phyloP scores from a whole-genome alignment of 2,797 vertebrate genomes.

The Falco naumanni region DNA sequence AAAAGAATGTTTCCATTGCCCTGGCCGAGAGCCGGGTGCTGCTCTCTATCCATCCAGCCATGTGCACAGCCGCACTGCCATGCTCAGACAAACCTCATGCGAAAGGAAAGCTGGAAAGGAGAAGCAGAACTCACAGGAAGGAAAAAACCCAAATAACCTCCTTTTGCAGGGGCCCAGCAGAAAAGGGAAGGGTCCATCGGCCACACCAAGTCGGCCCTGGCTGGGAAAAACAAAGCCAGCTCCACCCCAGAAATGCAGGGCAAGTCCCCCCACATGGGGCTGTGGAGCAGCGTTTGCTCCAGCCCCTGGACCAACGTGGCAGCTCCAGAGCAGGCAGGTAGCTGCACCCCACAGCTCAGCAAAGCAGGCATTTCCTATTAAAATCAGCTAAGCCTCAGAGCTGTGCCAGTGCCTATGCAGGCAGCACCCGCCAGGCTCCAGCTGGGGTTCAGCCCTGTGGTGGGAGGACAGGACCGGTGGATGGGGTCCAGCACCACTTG shows the following conservation, averaged over 20 bases:
- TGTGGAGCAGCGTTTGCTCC: neutral
- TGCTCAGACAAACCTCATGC: neutral
- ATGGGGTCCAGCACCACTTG: neutral
- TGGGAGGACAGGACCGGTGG: rapidly evolving
- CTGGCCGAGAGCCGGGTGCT: rapidly evolving
- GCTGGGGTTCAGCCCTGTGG: rapidly evolving
- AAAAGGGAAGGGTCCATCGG: neutral
- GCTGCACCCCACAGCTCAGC: neutral
- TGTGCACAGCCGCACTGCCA: rapidly evolving
- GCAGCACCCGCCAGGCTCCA: neutral
- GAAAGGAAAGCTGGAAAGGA: neutral
- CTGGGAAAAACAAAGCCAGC: neutral
- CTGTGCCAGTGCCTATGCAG: neutral
- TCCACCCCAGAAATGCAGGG: neutral
- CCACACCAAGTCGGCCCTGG: neutral
- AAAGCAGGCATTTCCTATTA: neutral
- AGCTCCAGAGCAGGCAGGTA: neutral
- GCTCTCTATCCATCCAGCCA: rapidly evolving
- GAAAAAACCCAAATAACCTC: neutral
- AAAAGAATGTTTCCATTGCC: rapidly evolving
- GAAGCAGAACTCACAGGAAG: neutral
- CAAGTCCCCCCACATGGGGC: neutral
- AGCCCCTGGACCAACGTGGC: neutral
- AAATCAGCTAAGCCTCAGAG: neutral
- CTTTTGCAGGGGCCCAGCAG: neutral